Evolutionary conservation across 2,888 invertebrate species (phyloP).

Genomic region (Parascotia fuliginaria): DNA sequence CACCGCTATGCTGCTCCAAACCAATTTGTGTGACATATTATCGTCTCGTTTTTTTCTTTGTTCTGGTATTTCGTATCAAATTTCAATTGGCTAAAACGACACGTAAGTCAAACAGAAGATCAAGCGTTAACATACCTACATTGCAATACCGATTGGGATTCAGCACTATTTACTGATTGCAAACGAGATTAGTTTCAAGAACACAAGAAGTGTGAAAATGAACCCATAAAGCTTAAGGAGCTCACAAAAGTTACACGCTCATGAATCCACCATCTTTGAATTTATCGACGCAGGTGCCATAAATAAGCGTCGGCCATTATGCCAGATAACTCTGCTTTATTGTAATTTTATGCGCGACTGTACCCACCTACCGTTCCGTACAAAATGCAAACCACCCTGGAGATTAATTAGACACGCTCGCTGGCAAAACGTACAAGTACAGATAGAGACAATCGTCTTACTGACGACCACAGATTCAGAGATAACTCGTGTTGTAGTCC

Average conservation of each 20-base stretch:
- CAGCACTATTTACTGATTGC: too few species aligned
- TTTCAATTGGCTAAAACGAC: too few species aligned
- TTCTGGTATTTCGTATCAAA: too few species aligned
- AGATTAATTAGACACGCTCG: constrained; percentile 44
- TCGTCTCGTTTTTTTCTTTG: too few species aligned
- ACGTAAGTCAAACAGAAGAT: too few species aligned
- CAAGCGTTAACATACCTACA: too few species aligned
- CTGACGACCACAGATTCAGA: constrained; percentile 5
- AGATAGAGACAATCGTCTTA: constrained; percentile 14
- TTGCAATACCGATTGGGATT: too few species aligned
- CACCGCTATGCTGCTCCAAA: too few species aligned
- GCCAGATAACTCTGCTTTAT: constrained; percentile 72
- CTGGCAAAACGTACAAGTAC: constrained; percentile 16
- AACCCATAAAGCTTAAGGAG: constrained; percentile 16
- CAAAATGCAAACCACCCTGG: constrained; percentile 44
- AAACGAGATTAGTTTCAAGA: too few species aligned
- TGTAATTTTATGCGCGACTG: constrained; percentile 72
- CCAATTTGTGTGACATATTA: too few species aligned
- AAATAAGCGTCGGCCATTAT: constrained; percentile 66
- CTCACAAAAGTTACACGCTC: constrained; percentile 34
- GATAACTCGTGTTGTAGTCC: constrained; percentile 5
- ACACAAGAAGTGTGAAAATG: constrained; percentile 26
- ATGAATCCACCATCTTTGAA: constrained; percentile 40
- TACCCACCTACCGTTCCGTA: constrained; percentile 51
- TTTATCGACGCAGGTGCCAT: constrained; percentile 59